phyloP scores from a whole-genome alignment of 2,888 invertebrate genomes.

The Xanthia togata region DNA sequence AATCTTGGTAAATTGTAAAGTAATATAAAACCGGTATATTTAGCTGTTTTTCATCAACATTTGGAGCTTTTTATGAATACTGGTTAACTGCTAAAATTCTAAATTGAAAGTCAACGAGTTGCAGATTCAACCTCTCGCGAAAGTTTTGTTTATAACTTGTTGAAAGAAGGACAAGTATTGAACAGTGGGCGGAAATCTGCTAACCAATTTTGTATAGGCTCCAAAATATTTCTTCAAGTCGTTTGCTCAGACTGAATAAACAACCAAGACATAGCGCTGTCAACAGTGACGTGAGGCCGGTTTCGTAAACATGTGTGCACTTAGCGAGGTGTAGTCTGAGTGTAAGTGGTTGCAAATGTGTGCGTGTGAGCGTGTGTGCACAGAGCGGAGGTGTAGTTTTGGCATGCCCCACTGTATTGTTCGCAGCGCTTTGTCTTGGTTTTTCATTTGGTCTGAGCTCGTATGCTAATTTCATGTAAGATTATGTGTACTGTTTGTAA shows the following conservation, averaged over 20 bases:
- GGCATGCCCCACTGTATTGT: no score
- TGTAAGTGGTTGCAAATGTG: no score
- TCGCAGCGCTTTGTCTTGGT: no score
- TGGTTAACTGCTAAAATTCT: not conserved
- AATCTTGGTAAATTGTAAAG: no score
- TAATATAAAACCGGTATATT: not conserved
- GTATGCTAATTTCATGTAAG: not conserved
- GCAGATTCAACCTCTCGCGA: not conserved
- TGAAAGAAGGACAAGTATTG: not conserved
- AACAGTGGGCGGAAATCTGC: not conserved
- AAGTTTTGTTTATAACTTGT: no score
- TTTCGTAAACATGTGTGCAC: no score
- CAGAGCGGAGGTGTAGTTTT: no score
- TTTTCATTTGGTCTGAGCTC: not conserved
- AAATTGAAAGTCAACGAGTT: not conserved
- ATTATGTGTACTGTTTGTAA: slow-evolving; percentile 13
- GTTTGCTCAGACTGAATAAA: not conserved
- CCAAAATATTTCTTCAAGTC: slow-evolving; percentile 14
- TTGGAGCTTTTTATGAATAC: not conserved
- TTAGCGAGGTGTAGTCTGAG: no score
- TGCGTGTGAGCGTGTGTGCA: no score
- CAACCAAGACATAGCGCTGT: no score
- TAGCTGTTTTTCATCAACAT: slow-evolving; percentile 9
- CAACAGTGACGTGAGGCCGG: no score
- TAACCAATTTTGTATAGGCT: not conserved